These are phyloP conservation scores for Micronycteris hirsuta DNA, from an alignment of 2,113 vertebrate genomes.

Conservation along the genomic window DNA sequence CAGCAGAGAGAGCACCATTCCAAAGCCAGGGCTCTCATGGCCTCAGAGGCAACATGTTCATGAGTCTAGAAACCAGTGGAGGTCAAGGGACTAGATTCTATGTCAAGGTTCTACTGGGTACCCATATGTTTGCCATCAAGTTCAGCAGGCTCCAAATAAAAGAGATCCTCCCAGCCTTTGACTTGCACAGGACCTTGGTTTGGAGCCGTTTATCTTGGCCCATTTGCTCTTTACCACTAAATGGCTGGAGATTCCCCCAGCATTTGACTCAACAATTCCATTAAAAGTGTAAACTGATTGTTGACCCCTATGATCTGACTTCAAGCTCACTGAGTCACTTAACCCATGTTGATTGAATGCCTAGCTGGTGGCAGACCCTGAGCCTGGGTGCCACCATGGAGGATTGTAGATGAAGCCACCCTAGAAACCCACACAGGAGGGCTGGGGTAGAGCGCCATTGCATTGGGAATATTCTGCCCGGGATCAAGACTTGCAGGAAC, in stretches of 20 bases:
- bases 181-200: no score
- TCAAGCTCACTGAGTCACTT: not conserved
- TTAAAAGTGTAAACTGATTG: not conserved
- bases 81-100: rapidly evolving
- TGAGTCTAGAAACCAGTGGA: rapidly evolving
- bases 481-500: not conserved
- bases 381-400: not conserved
- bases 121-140: rapidly evolving
- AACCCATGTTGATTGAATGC: not conserved
- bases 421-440: not conserved
- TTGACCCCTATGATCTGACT: not conserved
- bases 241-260: not conserved
- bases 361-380: not conserved
- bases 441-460: rapidly evolving
- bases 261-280: not conserved
- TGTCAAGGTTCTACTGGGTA: no score
- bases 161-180: rapidly evolving
- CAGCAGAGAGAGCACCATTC: no score
- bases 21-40: not conserved
- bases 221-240: not conserved
- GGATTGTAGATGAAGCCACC: rapidly evolving
- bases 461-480: not conserved
- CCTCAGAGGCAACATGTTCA: not conserved
- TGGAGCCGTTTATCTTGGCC: not conserved
- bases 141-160: no score